A percentile compares a stretch with the other conserved stretches of the same genome.
phyloP scores from a whole-genome alignment of 2,797 vertebrate genomes.

The Capromys pilorides region DNA sequence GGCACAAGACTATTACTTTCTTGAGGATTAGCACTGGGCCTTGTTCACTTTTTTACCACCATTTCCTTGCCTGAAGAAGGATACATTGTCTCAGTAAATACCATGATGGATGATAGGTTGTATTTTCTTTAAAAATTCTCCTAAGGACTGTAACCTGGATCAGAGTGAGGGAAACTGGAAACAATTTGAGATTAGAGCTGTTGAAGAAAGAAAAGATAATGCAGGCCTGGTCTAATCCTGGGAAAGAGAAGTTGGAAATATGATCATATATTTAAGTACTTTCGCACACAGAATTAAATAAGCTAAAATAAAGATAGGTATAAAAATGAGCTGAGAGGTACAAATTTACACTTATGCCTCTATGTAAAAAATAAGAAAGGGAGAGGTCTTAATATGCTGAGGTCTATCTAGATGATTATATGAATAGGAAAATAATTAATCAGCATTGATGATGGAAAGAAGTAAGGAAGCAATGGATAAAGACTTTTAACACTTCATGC shows the following conservation, averaged over 20 bases:
- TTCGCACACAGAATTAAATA: slow-evolving; percentile 14
- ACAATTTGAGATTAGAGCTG: not conserved
- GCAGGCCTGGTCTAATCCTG: accelerated
- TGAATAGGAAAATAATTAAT: not conserved
- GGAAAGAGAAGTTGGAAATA: not conserved
- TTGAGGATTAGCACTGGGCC: not conserved
- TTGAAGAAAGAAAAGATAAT: not conserved
- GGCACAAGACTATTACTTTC: not conserved
- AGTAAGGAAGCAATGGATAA: not conserved
- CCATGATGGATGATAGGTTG: not conserved
- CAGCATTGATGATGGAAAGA: not conserved
- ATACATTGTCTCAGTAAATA: not conserved
- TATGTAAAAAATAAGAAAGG: not conserved
- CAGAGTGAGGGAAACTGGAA: not conserved
- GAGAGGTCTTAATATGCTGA: not conserved
- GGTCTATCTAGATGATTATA: not conserved
- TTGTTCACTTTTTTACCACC: not conserved
- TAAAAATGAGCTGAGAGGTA: not conserved
- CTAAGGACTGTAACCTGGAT: not conserved
- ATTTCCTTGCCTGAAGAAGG: accelerated
- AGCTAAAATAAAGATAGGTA: not conserved
- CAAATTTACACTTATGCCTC: not conserved
- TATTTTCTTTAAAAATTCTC: slow-evolving; percentile 8
- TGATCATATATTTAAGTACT: not conserved
- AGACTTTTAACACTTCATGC: not conserved